Evolutionary conservation across 1,140 invertebrate species (phyloP).

Genomic region (Neodiprion pinetum): DNA sequence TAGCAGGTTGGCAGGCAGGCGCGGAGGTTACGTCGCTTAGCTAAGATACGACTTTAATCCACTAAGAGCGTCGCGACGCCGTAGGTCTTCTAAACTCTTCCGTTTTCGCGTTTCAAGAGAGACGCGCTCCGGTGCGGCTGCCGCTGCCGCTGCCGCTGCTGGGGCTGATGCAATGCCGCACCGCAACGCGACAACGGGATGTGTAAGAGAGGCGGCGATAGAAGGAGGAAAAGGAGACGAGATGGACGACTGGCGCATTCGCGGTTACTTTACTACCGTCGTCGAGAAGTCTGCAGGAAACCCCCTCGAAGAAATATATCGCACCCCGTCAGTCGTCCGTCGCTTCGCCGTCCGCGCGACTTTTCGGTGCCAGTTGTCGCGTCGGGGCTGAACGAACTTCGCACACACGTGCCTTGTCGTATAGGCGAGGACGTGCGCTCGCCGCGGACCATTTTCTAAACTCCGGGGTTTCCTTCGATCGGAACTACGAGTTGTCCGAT

Average conservation of each 20-base stretch:
- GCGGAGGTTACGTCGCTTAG: conserved; percentile 23
- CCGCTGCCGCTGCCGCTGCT: neutral
- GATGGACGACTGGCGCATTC: neutral
- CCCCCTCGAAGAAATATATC: neutral
- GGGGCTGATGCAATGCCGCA: neutral
- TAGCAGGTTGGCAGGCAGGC: neutral
- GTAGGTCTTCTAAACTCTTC: conserved; percentile 36
- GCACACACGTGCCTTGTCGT: neutral
- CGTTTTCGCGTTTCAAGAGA: conserved; percentile 44
- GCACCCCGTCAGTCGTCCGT: conserved; percentile 3
- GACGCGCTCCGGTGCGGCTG: neutral
- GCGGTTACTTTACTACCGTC: neutral
- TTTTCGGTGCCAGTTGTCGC: conserved; percentile 4
- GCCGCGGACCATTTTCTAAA: neutral
- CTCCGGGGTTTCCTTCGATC: neutral
- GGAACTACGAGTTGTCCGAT: neutral
- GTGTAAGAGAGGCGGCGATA: neutral
- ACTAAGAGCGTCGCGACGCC: conserved; percentile 40
- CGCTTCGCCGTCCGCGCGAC: neutral
- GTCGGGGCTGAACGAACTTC: neutral
- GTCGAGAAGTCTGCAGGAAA: neutral
- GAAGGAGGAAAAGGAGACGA: neutral
- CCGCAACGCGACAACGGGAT: neutral
- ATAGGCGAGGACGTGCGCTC: neutral
- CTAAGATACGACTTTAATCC: conserved; percentile 46